Base-by-base conservation (phyloP, 1,140 invertebrate genomes). In the Listronotus bonariensis region DNA sequence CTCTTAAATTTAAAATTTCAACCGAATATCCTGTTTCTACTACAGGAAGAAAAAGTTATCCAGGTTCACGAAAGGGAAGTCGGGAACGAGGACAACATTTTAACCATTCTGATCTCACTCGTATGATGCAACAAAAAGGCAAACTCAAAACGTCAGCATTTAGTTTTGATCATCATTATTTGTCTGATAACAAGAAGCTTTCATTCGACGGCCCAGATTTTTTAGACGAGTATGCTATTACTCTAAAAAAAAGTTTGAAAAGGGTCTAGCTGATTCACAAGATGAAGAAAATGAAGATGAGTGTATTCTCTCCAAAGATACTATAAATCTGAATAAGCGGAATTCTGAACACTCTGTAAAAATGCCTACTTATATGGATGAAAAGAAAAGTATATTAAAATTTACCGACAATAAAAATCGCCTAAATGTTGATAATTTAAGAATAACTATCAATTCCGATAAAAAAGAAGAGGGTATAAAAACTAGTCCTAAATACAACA, bases 1-100 rank as follows among this genome's bases (percentile, higher is more conserved):
- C 89, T 1, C 81, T 90, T 0, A 90, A 90, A 71, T 88, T 88
- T 68, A 89, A 88, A 73, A 88, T 88, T 60, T 87, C 88, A 10
- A 90, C 89, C 0, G 88, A 90, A 72, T 82, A 85, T 54, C 79
- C 74, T 48, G 79, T 77, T 8, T 49, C 77, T 9, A 73, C 76
- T 17, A 73, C 75, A 12, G 85, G 84, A 1, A 73, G 85, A 0
- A 86, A 84, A 70, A 86, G 85, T 70, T 84, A 85, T 73, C 84
- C 85, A 0, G 84, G 84, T 5, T 85, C 84, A 31, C 71, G 85
- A 4, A 86, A 86, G 71, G 85, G 85, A 9, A 85, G 84, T 42
- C 74, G 83, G 0, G 85, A 86, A 60, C 81, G 75, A 52, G 75
- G 70, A 12, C 77, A 79, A 54, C 74, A 79, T 52, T 66, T 79